Evolutionary conservation across 1,140 invertebrate species (phyloP).

Genomic region (Heliconius himera): DNA sequence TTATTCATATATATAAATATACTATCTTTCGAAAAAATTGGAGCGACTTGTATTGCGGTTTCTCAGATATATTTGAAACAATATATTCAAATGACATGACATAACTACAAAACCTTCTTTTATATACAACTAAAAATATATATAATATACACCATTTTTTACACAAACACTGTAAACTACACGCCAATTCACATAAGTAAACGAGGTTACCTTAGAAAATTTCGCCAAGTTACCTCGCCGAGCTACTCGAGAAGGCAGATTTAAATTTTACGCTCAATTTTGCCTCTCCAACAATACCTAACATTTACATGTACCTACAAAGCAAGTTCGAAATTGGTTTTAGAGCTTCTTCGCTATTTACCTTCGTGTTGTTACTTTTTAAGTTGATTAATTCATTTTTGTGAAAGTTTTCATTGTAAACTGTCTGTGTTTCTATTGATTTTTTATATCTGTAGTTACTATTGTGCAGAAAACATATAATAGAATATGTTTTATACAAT

Average conservation of each 20-base stretch:
- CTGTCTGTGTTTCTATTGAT: neutral
- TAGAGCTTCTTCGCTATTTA: slow-evolving; percentile 35
- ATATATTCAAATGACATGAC: neutral
- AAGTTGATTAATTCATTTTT: slow-evolving; percentile 26
- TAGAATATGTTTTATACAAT: too few relatives aligned
- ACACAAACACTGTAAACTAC: neutral
- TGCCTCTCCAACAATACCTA: slow-evolving; percentile 40
- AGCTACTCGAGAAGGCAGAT: slow-evolving; percentile 20
- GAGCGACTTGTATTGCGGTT: too few relatives aligned
- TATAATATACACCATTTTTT: neutral
- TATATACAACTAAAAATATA: neutral
- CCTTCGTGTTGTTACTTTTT: slow-evolving; percentile 31
- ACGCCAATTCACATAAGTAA: slow-evolving; percentile 27
- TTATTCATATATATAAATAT: too few relatives aligned
- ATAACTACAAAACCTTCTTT: neutral
- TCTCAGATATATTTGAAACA: too few relatives aligned
- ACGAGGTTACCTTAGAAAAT: slow-evolving; percentile 32
- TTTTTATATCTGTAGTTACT: neutral
- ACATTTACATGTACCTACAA: slow-evolving; percentile 36
- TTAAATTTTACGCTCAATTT: slow-evolving; percentile 43
- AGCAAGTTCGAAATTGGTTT: slow-evolving; percentile 42
- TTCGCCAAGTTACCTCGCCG: slow-evolving; percentile 20
- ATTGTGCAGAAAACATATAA: too few relatives aligned
- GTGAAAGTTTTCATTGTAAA: neutral
- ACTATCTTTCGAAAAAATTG: too few relatives aligned